Evolutionary conservation across 2,797 vertebrate species (phyloP), one percentile per base, ranked within the genome.

Genomic region (Lacerta viridis): DNA sequence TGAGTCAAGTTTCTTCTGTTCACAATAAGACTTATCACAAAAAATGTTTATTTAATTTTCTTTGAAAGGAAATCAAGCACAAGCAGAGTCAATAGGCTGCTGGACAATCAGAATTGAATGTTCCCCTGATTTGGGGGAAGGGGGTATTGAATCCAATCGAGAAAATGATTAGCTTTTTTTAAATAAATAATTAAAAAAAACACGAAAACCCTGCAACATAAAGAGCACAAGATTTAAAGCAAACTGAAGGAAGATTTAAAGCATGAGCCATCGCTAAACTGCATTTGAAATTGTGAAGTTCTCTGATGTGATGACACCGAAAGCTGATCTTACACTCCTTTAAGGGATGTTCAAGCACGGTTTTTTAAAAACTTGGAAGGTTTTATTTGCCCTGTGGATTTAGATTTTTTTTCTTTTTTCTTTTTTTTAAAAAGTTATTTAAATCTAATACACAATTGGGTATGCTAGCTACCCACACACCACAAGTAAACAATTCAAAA

Each of bases 1-100:
- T 33, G 33, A 93, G 90, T 81, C 84, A 94, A 93, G 92, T 93
- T 95, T 94, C 85, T 90, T 93, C 88, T 81, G 66, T 91, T 93
- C 50, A 85, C 80, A 80, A 93, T 75, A 82, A 83, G 89, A 80
- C 87, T 93, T 76, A 89, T 85, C 50, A 88, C 86, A 93, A 94
- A 93, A 94, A 94, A 94, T 87, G 88, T 85, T 84, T 90, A 91
- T 88, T 86, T 90, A 90, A 88, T 93, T 94, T 90, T 76, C 33
- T 81, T 93, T 17, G 33, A 89, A 91, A 86, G 90, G 85, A 90
- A 85, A 92, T 93, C 82, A 77, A 85, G 90, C 80, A 93, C 84
- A 88, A 87, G 43, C 25, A 77, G 87, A 94, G 88, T 90, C 68
- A 66, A 84, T 83, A 93, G 89, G 91, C 92, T 94, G 50, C n/a